Base-by-base conservation (phyloP, 2,888 invertebrate species). In the Andrena bicolor region DNA sequence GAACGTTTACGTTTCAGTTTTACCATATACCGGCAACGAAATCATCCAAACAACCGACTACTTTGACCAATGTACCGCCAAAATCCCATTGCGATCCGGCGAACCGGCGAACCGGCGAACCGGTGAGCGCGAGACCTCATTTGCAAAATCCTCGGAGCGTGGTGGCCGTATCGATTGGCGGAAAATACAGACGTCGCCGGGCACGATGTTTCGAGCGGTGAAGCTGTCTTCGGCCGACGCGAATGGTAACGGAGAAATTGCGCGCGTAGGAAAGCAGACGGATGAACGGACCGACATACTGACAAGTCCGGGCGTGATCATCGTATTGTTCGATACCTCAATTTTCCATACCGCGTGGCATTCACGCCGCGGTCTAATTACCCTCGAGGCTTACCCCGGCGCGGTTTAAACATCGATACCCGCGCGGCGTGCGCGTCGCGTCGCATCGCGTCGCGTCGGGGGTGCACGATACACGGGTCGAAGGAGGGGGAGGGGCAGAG, bases 281-380 rank as follows among this genome's bases (percentile, higher is more conserved):
- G 77, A 85, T 76, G 80, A 74, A 75, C 83, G 64, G 32, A 61
- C 73, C 41, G 80, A 68, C 81, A 68, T 74, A 80, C 71, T 66
- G 85, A 70, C 75, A 80, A 80, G 80, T 20, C 79, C 49, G 79
- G 80, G 82, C 83, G 82, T 90, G 89, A 91, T 92, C 88, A 90
- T 85, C 84, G 87, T 84, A 89, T 90, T 91, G 90, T 91, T 88
- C 88, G 88, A 85, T 90, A 88, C 86, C 90, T 89, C 86, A 86
- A 87, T 87, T 91, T 91, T 88, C 86, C 87, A 80, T 88, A 80
- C 85, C 75, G 87, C 83, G 87, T 87, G 56, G 56, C 89, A 70
- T 89, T 88, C 85, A 81, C 84, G 79, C 77, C 66, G 76, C 86
- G 75, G 85, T 87, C 90, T 92, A 93, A 93, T 93, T 92, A 92